phyloP scores from a whole-genome alignment of 2,888 invertebrate genomes.

The Teinopalpus imperialis region DNA sequence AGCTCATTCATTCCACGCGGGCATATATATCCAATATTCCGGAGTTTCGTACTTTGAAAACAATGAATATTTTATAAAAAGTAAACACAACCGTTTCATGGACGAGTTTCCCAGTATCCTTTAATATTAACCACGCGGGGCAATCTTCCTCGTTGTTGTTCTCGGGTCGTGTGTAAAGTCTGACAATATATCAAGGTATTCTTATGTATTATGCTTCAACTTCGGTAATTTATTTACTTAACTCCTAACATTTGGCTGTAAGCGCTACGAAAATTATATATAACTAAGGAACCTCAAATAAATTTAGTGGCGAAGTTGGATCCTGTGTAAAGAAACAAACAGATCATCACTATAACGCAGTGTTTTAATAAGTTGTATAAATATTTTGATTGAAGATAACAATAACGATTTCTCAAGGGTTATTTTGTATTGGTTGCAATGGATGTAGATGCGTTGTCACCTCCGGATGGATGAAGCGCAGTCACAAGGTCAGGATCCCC shows the following conservation, averaged over 20 bases:
- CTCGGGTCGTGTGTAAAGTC: not conserved
- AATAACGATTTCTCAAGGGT: no score
- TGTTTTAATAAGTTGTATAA: no score
- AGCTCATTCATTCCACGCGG: constrained; percentile 1
- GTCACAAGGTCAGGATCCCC: no score
- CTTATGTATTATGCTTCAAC: constrained; percentile 9
- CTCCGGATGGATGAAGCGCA: no score
- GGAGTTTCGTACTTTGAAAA: constrained; percentile 4
- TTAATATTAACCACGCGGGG: constrained; percentile 7
- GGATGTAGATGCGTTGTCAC: no score
- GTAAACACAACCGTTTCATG: constrained; percentile 8
- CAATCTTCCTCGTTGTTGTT: constrained; percentile 16
- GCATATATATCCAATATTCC: not conserved
- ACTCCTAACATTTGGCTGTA: constrained; percentile 3
- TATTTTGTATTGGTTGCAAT: no score
- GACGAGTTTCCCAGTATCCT: not conserved
- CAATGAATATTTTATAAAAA: constrained; percentile 19
- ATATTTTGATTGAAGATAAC: no score
- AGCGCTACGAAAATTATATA: no score
- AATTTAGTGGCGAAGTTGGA: no score
- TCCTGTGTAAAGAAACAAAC: no score
- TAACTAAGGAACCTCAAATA: no score
- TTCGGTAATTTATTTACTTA: constrained; percentile 12
- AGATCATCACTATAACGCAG: no score
- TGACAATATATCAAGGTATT: constrained; percentile 3